These are phyloP conservation scores for Conchocele bisecta DNA, from an alignment of 2,888 invertebrate genomes.

Conservation along the genomic window DNA sequence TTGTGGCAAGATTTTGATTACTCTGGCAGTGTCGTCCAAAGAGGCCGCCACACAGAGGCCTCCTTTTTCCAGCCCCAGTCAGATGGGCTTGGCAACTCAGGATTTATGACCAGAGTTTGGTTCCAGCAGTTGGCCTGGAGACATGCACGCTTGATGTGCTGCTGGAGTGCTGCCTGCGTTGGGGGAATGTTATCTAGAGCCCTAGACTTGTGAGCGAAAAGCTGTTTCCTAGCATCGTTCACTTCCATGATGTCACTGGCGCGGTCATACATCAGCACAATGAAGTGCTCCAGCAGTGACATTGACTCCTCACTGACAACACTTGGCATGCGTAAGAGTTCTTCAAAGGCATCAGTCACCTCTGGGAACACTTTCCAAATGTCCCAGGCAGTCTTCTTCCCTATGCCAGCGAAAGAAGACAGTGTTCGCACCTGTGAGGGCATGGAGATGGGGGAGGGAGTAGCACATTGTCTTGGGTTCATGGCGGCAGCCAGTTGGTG, in stretches of 20 bases:
- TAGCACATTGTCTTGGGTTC: neutral
- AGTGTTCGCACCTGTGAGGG: too few relatives aligned
- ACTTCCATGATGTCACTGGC: neutral
- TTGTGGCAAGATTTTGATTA: constrained; percentile 3
- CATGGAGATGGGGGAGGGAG: too few relatives aligned
- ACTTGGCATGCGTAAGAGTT: neutral
- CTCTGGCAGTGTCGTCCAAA: neutral
- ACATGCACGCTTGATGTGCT: neutral
- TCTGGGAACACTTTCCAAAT: neutral
- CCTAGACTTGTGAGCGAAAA: constrained; percentile 4
- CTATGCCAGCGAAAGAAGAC: constrained; percentile 8
- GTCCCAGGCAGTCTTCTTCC: constrained; percentile 20
- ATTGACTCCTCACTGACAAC: neutral
- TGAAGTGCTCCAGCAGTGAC: neutral
- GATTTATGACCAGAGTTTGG: neutral
- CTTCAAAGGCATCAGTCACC: neutral
- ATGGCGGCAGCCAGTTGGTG: constrained; percentile 1
- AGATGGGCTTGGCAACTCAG: neutral
- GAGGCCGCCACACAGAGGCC: neutral
- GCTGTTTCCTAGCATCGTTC: neutral
- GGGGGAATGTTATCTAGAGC: neutral
- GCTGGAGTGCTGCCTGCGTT: neutral
- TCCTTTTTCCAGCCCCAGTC: neutral
- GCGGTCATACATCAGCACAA: constrained; percentile 2
- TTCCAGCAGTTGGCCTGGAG: too few relatives aligned